Evolutionary conservation across 2,113 vertebrate species (phyloP), one percentile per base, ranked within the genome.

Genomic region (Melanostigma gelatinosum): DNA sequence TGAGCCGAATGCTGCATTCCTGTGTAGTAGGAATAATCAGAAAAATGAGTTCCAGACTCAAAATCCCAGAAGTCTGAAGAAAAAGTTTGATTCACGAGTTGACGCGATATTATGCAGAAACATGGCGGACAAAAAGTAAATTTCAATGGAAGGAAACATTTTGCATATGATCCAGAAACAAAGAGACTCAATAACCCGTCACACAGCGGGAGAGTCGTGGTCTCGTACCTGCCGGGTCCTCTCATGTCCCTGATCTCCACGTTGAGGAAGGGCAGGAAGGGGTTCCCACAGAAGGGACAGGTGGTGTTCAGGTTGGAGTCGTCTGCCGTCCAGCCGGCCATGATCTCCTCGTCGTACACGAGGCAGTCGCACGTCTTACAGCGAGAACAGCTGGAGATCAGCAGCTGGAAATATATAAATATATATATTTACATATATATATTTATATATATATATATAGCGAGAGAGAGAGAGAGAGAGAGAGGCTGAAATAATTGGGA

Each of bases 311-410:
- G 97, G 82, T 99, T 99, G 24, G 98, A 99, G 84, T 99, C 98
- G 57, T 99, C 98, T 1, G 98, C 98, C 12, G 97, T 99, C 98
- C 98, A 99, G 63, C 98, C 98, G 4, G 98, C 97, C 98, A 99
- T 99, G 92, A 99, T 99, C 89, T 99, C 98, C 89, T 99, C 98
- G 32, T 99, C 98, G 0, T 99, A 99, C 52, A 99, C 98, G 65
- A 99, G 95, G 66, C 96, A 97, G 76, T 99, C 97, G 61, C 98
- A 99, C 0, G 98, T 98, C 84, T 96, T 97, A 88, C 98, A 99
- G 10, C 96, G 96, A 2, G 98, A 99, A 44, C 98, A 99, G 92
- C 97, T 99, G 29, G 98, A 99, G 90, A 99, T 99, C 86, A 97
- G 95, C 79, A 99, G 96, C 98, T 99, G 84, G 61, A 62, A 12